Conservation (phyloP, 92 coral and sea anemone genomes). For the Zoanthus sociatus region DNA sequence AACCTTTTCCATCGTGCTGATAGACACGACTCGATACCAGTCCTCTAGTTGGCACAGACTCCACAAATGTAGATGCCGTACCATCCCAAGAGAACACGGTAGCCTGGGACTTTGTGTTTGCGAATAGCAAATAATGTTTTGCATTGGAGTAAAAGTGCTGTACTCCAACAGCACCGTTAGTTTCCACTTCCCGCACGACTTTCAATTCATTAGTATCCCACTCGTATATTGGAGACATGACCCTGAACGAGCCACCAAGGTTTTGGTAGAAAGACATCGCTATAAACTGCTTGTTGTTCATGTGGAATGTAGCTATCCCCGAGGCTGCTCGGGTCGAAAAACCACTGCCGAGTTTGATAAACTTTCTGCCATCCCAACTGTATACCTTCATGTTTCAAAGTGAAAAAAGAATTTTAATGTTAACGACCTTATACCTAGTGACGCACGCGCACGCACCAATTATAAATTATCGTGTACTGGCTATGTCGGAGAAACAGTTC, state of each 20-base stretch:
- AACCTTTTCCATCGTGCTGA: neutral
- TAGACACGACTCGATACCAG: neutral
- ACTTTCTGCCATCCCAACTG: conserved; percentile 66
- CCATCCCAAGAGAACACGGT: conserved; percentile 7
- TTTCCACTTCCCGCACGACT: conserved; percentile 74
- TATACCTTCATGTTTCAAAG: conserved; percentile 67
- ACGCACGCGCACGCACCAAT: no score
- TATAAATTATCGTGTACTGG: no score
- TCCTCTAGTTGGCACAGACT: neutral
- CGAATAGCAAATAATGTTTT: conserved; percentile 81
- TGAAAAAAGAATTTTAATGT: neutral
- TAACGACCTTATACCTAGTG: no score
- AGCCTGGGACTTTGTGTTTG: conserved; percentile 68
- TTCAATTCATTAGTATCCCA: conserved; percentile 73
- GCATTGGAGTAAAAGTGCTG: conserved; percentile 80
- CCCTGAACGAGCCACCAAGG: conserved; percentile 69
- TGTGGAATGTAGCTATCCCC: conserved; percentile 78
- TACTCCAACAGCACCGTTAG: conserved; percentile 88
- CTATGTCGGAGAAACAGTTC: no score
- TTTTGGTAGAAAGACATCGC: conserved; percentile 83
- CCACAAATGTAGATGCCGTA: neutral
- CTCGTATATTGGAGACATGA: conserved; percentile 79
- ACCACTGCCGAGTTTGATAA: conserved; percentile 61
- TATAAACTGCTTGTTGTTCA: conserved; percentile 67
- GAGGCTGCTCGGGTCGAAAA: conserved; percentile 90